Conservation (phyloP, 2,888 invertebrate species). For the Conops quadrifasciatus region DNA sequence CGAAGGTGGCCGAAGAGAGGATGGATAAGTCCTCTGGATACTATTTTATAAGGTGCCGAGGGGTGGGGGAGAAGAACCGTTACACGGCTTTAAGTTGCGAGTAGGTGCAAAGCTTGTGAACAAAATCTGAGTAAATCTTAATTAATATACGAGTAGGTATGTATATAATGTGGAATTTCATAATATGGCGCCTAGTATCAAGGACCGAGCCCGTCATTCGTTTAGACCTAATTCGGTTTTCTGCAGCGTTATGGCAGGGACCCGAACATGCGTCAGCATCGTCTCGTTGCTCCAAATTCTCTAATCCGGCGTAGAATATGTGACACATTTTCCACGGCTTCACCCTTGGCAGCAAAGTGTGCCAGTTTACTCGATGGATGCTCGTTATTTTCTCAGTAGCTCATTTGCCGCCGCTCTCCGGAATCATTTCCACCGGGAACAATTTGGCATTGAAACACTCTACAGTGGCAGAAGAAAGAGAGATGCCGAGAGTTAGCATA, state of each 20-base stretch:
- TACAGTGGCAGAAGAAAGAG: slow-evolving; percentile 15
- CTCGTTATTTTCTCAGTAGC: background rate
- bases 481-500: background rate
- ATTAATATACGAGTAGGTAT: too few relatives aligned
- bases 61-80: too few relatives aligned
- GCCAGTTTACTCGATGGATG: slow-evolving; percentile 8
- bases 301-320: slow-evolving; percentile 28
- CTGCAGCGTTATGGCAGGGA: background rate
- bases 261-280: slow-evolving; percentile 1
- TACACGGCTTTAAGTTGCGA: background rate
- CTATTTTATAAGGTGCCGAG: background rate
- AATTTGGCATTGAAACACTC: background rate
- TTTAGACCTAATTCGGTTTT: background rate
- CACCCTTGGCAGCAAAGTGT: slow-evolving; percentile 26
- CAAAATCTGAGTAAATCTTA: too few relatives aligned
- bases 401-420: background rate
- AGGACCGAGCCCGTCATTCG: background rate
- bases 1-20: background rate
- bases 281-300: slow-evolving; percentile 29
- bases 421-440: background rate
- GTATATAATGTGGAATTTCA: background rate
- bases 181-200: background rate
- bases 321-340: slow-evolving; percentile 28
- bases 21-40: background rate
- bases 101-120: background rate